Evolutionary conservation across 2,888 invertebrate genomes (phyloP), one percentile per base, ranked within the genome.

Genomic region (Polietes domitor): DNA sequence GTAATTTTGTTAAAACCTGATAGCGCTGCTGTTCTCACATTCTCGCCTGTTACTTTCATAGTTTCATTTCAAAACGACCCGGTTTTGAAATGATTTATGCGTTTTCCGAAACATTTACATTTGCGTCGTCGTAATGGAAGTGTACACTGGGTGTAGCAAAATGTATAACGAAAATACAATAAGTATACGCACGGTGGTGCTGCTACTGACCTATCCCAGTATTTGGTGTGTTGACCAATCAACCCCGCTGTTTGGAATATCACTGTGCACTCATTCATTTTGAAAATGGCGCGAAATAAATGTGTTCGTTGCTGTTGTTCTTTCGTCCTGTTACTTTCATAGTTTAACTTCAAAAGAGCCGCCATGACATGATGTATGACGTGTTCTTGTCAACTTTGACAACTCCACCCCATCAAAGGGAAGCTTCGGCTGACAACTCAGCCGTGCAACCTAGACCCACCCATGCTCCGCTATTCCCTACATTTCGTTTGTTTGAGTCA

Each of bases 51-150:
- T 65, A 65, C 65, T 37, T 37, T 65, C 65, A 65, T 65, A 65
- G 65, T 65, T 65, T 17, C 12, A 65, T n/a, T 65, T 65, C 65
- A 41, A 37, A 65, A 65, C n/a, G 41, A 65, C 32, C 65, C 65
- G n/a, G 19, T 10, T 65, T 65, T 19, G 37, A 65, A 4, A 41
- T 65, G 65, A 65, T 65, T 65, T 65, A 65, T 65, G 65, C 19
- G 12, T 65, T 65, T 32, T 10, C n/a, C 2, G 19, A 5, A 7
- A 28, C 17, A 65, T 21, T 17, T 2, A 65, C 0, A 37, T 21
- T 7, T 65, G 17, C 15, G n/a, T n/a, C n/a, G 17, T n/a, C 61
- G 17, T 28, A 61, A 7, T 3, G 28, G 10, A 6, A 32, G 7
- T n/a, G n/a, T n/a, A n/a, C n/a, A n/a, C n/a, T n/a, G n/a, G n/a